phyloP scores from a whole-genome alignment of 1,140 invertebrate species.

The Trichonephila clavipes region DNA sequence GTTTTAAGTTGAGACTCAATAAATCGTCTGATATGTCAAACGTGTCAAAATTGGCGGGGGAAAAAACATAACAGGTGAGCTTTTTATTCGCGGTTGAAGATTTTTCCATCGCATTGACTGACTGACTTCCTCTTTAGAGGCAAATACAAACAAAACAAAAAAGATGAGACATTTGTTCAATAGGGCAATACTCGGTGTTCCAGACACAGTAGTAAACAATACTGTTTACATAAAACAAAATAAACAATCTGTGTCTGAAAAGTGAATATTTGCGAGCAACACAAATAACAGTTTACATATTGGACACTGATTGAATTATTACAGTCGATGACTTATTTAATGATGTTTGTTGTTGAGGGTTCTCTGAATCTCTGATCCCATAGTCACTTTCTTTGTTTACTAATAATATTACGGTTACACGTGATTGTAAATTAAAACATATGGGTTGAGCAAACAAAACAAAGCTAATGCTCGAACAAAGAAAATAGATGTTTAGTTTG shows the following conservation, averaged over 20 bases:
- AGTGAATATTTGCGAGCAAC: background rate
- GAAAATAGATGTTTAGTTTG: too few species aligned
- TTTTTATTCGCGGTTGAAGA: background rate
- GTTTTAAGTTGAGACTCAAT: background rate
- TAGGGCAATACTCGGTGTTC: background rate
- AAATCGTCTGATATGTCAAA: slow-evolving; percentile 56
- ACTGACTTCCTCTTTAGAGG: background rate
- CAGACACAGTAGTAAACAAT: background rate
- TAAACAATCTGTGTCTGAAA: background rate
- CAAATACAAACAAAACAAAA: slow-evolving; percentile 26
- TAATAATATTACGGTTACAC: too few species aligned
- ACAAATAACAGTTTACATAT: background rate
- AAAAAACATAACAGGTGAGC: slow-evolving; percentile 22
- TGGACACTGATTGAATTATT: background rate
- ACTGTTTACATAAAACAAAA: slow-evolving; percentile 15
- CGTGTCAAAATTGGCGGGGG: slow-evolving; percentile 38
- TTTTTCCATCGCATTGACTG: background rate
- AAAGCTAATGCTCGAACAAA: too few species aligned
- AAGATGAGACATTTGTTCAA: background rate
- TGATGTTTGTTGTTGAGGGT: background rate
- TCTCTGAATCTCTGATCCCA: background rate
- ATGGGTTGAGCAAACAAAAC: too few species aligned
- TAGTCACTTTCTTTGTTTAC: too few species aligned
- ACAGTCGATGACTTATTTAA: background rate
- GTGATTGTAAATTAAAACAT: too few species aligned